Evolutionary conservation across 2,888 invertebrate genomes (phyloP).

Genomic region (Apodemia zela): DNA sequence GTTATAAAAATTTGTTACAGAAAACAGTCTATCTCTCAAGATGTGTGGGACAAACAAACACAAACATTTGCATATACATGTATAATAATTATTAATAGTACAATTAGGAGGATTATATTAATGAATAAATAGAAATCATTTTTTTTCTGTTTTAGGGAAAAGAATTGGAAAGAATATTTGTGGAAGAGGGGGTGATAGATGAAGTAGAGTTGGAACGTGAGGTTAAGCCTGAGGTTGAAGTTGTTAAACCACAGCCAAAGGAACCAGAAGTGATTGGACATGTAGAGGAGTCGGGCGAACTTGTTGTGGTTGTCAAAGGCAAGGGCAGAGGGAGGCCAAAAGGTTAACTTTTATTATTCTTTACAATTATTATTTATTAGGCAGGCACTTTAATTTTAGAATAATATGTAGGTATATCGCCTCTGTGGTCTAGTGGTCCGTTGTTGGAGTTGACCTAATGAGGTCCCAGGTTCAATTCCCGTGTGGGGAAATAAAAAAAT

Average conservation of each 20-base stretch:
- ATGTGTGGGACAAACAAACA: too few relatives aligned
- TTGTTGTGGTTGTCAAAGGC: conserved; percentile 81
- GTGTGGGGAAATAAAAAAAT: too few relatives aligned
- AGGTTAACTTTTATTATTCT: conserved; percentile 40
- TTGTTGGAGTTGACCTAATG: too few relatives aligned
- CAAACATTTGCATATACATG: too few relatives aligned
- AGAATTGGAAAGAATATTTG: conserved; percentile 86
- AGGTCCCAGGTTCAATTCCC: too few relatives aligned
- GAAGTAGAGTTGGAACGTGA: conserved; percentile 76
- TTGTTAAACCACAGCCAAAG: conserved; percentile 38
- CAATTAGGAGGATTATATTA: too few relatives aligned
- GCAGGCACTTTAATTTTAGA: too few relatives aligned
- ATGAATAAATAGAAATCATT: background rate
- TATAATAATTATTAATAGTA: too few relatives aligned
- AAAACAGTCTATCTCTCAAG: too few relatives aligned
- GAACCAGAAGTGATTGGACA: conserved; percentile 83
- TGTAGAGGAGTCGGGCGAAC: conserved; percentile 82
- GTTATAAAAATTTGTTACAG: too few relatives aligned
- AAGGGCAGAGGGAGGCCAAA: conserved; percentile 79
- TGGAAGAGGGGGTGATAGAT: conserved; percentile 86
- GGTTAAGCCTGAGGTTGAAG: conserved; percentile 37
- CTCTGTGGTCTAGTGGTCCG: too few relatives aligned
- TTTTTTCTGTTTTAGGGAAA: conserved; percentile 74
- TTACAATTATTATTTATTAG: background rate
- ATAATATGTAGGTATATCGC: too few relatives aligned